Percentiles rank a stretch among this genome's conserved stretches.
phyloP scores from a whole-genome alignment of 2,888 invertebrate genomes.

The Eristalis pertinax region DNA sequence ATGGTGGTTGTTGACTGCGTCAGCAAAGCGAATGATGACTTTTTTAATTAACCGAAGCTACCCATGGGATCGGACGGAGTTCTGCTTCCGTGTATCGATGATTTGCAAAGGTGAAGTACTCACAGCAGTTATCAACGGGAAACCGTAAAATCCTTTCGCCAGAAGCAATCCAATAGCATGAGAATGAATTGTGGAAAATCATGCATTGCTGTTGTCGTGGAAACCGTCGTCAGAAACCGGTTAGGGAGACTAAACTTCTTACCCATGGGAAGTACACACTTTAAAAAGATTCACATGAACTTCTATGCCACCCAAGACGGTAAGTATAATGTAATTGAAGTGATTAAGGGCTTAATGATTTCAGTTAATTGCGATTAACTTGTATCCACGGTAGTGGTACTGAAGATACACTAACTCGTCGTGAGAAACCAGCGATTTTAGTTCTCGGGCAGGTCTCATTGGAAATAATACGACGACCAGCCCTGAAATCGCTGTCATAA shows the following conservation, averaged over 20 bases:
- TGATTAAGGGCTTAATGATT: not conserved
- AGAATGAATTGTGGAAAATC: no score
- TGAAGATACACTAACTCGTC: not conserved
- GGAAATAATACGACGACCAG: no score
- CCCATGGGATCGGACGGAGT: not conserved
- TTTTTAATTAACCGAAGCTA: slow-evolving; percentile 29
- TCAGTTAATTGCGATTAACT: not conserved
- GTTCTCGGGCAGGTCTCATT: not conserved
- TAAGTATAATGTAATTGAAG: not conserved
- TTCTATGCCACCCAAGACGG: not conserved
- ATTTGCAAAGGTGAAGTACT: not conserved
- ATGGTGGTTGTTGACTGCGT: slow-evolving; percentile 7
- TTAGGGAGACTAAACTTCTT: no score
- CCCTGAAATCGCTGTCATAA: no score
- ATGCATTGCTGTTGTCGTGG: no score
- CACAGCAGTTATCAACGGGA: not conserved
- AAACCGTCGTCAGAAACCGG: no score
- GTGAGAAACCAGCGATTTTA: not conserved
- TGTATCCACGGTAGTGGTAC: not conserved
- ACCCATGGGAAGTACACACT: no score
- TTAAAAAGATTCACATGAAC: not conserved
- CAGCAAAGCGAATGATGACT: not conserved
- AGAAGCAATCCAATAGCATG: no score
- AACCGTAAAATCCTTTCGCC: no score
- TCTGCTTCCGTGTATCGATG: not conserved